Evolutionary conservation across 1,140 invertebrate species (phyloP), one percentile per base, ranked within the genome.

Genomic region (Eriocheir sinensis): DNA sequence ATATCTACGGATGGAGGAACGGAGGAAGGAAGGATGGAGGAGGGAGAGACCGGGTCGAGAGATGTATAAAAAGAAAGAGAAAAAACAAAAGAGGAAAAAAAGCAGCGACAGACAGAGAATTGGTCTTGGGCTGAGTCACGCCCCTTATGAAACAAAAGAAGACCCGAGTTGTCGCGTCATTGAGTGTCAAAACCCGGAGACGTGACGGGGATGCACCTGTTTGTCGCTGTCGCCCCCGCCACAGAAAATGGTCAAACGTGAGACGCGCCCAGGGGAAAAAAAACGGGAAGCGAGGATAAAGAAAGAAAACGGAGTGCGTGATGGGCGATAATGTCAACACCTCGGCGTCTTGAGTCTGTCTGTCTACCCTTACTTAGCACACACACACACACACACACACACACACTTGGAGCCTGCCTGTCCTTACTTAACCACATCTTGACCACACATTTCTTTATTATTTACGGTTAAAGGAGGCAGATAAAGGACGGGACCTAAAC

Each of bases 141-240:
- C 60, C 60, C 60, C 60, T 72, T 72, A 72, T 72, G 60, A 72
- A 72, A 72, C 60, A 72, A 72, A 72, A 72, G 60, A 72, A n/a
- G 27, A 2, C n/a, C 60, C 60, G n/a, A 72, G 60, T 72, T 72
- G 60, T 72, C 60, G 60, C 60, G 60, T 72, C 60, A 72, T 72
- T 72, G 60, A 72, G 60, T 72, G 60, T 72, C 60, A 72, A 72
- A 72, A 72, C 60, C 60, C n/a, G 60, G 27, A n/a, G n/a, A 72
- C 60, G 60, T 72, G 60, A 72, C 60, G 60, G 60, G 60, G 60
- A 72, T n/a, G n/a, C 60, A 72, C 60, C 60, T 72, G 60, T 72
- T 72, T 72, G 27, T n/a, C 27, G 21, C n/a, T n/a, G n/a, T n/a
- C n/a, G n/a, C n/a, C 21, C 60, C 53, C 60, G 27, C 60, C 17